phyloP scores from a whole-genome alignment of 1,140 invertebrate genomes.

The Pseudoatta argentina region DNA sequence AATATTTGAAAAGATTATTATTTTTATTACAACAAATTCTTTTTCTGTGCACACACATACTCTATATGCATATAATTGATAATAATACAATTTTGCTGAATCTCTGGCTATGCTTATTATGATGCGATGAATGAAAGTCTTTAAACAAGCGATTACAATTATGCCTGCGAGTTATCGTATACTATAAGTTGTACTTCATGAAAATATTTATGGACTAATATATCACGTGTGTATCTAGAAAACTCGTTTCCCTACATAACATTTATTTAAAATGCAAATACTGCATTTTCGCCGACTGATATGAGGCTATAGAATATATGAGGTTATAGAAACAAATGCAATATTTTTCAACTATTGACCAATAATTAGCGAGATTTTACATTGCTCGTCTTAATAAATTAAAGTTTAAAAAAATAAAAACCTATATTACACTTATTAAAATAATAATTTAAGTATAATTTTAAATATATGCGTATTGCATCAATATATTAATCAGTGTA shows the following conservation, averaged over 20 bases:
- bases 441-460: background rate
- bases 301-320: background rate
- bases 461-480: too few relatives aligned
- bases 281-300: background rate
- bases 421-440: background rate
- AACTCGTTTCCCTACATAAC: background rate
- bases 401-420: background rate
- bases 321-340: background rate
- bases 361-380: background rate
- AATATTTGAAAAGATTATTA: too few relatives aligned
- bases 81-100: too few relatives aligned
- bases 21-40: too few relatives aligned
- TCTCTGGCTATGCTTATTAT: too few relatives aligned
- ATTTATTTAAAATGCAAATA: constrained; percentile 57
- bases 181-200: too few relatives aligned
- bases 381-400: background rate
- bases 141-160: too few relatives aligned
- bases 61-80: too few relatives aligned
- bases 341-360: background rate
- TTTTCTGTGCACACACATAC: too few relatives aligned
- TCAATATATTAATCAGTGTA: too few relatives aligned
- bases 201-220: background rate
- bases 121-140: too few relatives aligned
- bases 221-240: background rate
- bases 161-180: too few relatives aligned